These are phyloP conservation scores for Rhizoglyphus robini DNA, from an alignment of 1,140 invertebrate species.

Conservation along the genomic window DNA sequence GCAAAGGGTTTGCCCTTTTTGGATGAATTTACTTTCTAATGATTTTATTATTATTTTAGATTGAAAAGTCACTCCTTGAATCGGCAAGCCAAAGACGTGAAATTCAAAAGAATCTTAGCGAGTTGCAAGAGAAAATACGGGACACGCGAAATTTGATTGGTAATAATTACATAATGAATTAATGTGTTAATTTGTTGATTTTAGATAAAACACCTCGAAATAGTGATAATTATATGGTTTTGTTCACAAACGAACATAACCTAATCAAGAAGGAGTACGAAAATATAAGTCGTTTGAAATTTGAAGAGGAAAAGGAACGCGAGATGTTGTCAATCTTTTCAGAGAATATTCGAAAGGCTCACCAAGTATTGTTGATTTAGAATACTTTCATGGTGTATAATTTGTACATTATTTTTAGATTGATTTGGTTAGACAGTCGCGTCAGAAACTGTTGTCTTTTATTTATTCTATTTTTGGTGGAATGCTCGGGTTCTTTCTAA, in stretches of 20 bases:
- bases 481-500: not conserved
- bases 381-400: too few species aligned
- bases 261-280: conserved; percentile 10
- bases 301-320: conserved; percentile 5
- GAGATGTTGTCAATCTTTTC: conserved; percentile 13
- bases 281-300: not conserved
- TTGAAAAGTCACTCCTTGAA: not conserved
- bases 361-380: conserved; percentile 8
- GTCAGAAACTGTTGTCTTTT: not conserved
- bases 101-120: not conserved
- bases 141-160: conserved; percentile 8
- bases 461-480: not conserved
- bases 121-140: conserved; percentile 6
- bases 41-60: not conserved
- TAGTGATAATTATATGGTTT: conserved; percentile 16
- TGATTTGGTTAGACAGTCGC: not conserved
- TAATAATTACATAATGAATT: not conserved
- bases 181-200: not conserved
- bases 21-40: not conserved
- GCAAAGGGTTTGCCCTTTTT: not conserved
- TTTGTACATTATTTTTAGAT: not conserved
- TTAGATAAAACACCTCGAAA: conserved; percentile 7
- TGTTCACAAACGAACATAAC: conserved; percentile 16
- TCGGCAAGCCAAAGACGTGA: not conserved
- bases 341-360: conserved; percentile 12